Conservation (phyloP, 2,113 vertebrate genomes). For the Cinclus cinclus region DNA sequence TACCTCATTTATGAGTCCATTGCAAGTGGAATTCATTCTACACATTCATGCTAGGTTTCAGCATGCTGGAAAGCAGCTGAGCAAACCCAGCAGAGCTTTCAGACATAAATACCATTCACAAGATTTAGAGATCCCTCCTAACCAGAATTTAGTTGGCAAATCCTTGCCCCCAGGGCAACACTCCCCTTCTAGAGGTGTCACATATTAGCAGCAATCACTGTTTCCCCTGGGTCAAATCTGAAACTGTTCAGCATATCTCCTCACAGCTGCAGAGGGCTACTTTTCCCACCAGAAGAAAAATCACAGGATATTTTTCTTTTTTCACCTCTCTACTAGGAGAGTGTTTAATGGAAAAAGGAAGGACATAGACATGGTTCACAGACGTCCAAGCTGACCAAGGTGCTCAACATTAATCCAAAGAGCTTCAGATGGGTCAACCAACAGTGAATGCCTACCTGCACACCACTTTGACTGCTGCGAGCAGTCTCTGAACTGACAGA, state of each 20-base stretch:
- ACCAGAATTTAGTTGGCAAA: not conserved
- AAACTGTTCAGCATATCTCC: not conserved
- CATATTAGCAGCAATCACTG: not conserved
- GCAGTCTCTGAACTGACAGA: not conserved
- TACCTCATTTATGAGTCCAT: not conserved
- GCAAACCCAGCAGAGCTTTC: not conserved
- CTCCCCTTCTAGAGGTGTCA: not conserved
- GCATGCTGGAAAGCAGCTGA: constrained; percentile 40
- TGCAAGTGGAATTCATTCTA: not conserved
- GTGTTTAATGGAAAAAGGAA: not conserved
- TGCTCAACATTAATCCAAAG: not conserved
- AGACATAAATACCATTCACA: not conserved
- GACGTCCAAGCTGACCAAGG: not conserved
- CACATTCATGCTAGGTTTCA: not conserved
- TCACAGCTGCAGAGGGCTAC: not conserved
- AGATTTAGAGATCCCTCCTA: not conserved
- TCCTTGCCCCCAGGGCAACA: not conserved
- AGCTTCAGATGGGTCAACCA: not conserved
- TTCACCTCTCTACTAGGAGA: not conserved
- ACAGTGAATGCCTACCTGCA: not conserved
- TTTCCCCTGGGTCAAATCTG: not conserved
- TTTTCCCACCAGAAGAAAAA: not conserved
- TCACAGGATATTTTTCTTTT: not conserved
- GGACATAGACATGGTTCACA: not conserved
- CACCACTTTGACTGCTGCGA: not conserved